Percentiles rank a stretch among this genome's conserved stretches.
These are phyloP conservation scores for Norana najaformis DNA, from an alignment of 2,888 invertebrate species.

Conservation along the genomic window DNA sequence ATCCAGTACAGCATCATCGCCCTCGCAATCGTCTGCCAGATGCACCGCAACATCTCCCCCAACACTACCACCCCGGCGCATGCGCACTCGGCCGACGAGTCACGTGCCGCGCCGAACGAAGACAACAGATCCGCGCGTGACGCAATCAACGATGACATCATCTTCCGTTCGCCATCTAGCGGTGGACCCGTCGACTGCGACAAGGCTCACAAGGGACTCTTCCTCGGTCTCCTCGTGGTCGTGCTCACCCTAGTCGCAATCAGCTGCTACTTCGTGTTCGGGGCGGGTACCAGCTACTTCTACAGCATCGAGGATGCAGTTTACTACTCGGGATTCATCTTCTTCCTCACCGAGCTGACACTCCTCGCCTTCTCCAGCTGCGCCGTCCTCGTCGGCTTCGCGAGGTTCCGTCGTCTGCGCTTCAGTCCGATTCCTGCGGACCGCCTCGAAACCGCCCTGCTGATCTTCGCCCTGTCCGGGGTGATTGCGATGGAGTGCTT, in stretches of 20 bases:
- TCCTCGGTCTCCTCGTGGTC: conserved; percentile 62
- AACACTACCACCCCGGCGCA: not conserved
- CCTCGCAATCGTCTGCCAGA: not conserved
- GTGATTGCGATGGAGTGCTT: conserved; percentile 61
- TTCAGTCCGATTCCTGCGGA: conserved; percentile 46
- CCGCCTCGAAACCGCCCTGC: conserved; percentile 71
- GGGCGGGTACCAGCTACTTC: not conserved
- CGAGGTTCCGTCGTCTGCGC: conserved; percentile 48
- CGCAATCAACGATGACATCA: not conserved
- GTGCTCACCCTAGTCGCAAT: conserved; percentile 59
- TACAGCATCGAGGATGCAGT: not conserved
- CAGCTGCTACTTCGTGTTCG: conserved; percentile 59
- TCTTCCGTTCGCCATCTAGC: not conserved
- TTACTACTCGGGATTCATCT: conserved; percentile 40
- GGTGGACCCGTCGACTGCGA: conserved; percentile 56
- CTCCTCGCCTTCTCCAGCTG: conserved; percentile 53
- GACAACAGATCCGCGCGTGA: not conserved
- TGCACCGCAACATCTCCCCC: not conserved
- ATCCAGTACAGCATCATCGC: conserved; percentile 90
- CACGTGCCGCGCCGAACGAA: not conserved
- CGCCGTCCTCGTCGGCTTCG: conserved; percentile 41
- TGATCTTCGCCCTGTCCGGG: conserved; percentile 90
- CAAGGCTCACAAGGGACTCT: conserved; percentile 64
- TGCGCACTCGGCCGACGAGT: conserved; percentile 7
- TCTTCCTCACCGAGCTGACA: conserved; percentile 56